These are phyloP conservation scores for Nasonovia ribisnigri DNA, from an alignment of 2,888 invertebrate genomes.

Conservation along the genomic window DNA sequence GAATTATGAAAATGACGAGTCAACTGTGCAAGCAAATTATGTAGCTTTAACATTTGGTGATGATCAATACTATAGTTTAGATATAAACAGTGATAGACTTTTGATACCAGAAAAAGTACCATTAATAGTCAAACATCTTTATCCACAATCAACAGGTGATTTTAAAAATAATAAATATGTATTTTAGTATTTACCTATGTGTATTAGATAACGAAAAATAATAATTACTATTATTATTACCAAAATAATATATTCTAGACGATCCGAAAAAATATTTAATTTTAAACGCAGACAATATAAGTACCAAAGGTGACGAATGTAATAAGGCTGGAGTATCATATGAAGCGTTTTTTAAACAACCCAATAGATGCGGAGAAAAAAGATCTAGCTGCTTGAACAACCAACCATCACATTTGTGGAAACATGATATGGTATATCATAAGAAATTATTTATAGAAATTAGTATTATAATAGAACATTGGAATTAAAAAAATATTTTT, in stretches of 20 bases:
- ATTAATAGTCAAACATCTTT: conserved; percentile 17
- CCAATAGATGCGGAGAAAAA: conserved; percentile 71
- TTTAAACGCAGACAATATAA: conserved; percentile 69
- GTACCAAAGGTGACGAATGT: conserved; percentile 72
- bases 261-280: conserved; percentile 55
- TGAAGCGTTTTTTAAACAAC: conserved; percentile 73
- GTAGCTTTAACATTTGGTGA: conserved; percentile 38
- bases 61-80: conserved; percentile 54
- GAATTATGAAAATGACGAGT: neutral
- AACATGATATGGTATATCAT: conserved; percentile 70
- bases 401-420: conserved; percentile 73
- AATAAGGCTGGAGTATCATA: conserved; percentile 74
- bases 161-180: neutral
- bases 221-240: neutral
- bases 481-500: neutral
- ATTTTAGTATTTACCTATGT: neutral
- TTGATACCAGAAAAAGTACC: conserved; percentile 43
- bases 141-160: conserved; percentile 42
- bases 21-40: conserved; percentile 17
- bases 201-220: neutral
- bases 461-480: neutral
- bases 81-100: conserved; percentile 44
- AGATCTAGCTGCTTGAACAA: conserved; percentile 72
- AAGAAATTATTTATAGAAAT: neutral
- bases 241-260: conserved; percentile 34